Conservation (phyloP, 1,140 invertebrate species). For the Lordiphosa collinella region DNA sequence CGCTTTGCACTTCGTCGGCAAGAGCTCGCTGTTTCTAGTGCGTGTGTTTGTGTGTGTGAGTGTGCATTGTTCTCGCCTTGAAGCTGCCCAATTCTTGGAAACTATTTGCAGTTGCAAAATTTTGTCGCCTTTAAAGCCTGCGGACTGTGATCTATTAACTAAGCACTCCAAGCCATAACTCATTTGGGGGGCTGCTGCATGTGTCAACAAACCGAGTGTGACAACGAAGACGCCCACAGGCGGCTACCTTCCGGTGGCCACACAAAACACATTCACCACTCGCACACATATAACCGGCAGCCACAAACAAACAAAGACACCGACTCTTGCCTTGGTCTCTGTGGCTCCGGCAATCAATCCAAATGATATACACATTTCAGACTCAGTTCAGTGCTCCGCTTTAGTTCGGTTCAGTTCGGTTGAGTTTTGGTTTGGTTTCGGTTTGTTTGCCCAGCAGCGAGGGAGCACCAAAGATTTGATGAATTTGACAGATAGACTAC, state of each 20-base stretch:
- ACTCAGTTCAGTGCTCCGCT: constrained; percentile 30
- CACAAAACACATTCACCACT: constrained; percentile 22
- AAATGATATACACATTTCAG: constrained; percentile 74
- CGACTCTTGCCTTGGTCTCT: constrained; percentile 12
- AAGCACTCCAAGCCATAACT: constrained; percentile 41
- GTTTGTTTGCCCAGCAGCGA: constrained; percentile 30
- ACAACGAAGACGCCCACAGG: constrained; percentile 38
- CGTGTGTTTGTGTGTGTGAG: constrained; percentile 12
- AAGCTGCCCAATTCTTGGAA: constrained; percentile 48
- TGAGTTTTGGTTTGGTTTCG: constrained; percentile 31
- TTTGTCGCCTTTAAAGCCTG: constrained; percentile 27
- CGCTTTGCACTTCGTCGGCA: constrained; percentile 75
- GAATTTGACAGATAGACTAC: constrained; percentile 70
- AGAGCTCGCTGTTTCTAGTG: no score
- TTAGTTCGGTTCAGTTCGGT: constrained; percentile 22
- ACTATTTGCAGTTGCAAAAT: constrained; percentile 33
- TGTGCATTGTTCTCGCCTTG: constrained; percentile 54
- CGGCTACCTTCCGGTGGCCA: constrained; percentile 49
- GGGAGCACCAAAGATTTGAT: constrained; percentile 43
- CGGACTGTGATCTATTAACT: constrained; percentile 16
- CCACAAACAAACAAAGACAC: constrained; percentile 56
- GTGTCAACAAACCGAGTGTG: constrained; percentile 58
- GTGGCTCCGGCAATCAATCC: constrained; percentile 58
- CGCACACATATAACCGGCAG: constrained; percentile 2
- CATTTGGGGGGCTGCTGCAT: constrained; percentile 43